Conservation (phyloP, 2,888 invertebrate genomes). For the Trachelus iudaicus region DNA sequence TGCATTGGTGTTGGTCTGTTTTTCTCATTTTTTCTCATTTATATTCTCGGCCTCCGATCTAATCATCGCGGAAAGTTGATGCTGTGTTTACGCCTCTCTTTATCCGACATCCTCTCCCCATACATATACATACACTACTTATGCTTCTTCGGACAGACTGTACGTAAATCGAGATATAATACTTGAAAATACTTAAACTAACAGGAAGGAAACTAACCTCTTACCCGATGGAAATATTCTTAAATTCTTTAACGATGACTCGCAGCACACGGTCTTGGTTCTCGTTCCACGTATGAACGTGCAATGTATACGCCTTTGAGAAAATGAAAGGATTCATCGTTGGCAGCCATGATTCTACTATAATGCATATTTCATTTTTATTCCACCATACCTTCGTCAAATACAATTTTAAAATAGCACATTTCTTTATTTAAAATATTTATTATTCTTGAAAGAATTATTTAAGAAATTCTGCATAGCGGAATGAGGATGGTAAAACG, state of each 20-base stretch:
- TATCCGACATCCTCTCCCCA: not conserved
- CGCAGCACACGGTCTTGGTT: not conserved
- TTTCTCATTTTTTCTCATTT: not conserved
- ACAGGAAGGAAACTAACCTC: not conserved
- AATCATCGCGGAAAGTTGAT: not conserved
- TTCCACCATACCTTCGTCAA: not conserved
- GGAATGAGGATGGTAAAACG: not conserved
- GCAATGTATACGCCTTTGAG: not conserved
- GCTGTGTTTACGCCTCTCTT: not conserved
- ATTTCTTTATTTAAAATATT: not conserved
- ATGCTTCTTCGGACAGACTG: not conserved
- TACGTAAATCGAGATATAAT: not conserved
- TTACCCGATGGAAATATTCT: not conserved
- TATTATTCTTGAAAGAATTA: not conserved
- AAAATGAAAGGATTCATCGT: not conserved
- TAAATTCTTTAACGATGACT: not conserved
- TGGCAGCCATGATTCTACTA: not conserved
- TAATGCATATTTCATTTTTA: not conserved
- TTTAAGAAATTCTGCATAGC: not conserved
- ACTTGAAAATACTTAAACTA: not conserved
- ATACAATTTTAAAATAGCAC: not conserved
- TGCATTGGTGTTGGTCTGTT: not conserved
- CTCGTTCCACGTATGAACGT: not conserved
- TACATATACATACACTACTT: not conserved
- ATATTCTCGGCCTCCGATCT: not conserved